Percentiles rank a stretch among this genome's conserved stretches.
These are phyloP conservation scores for Calyptomena viridis DNA, from an alignment of 2,113 vertebrate species.

Conservation along the genomic window DNA sequence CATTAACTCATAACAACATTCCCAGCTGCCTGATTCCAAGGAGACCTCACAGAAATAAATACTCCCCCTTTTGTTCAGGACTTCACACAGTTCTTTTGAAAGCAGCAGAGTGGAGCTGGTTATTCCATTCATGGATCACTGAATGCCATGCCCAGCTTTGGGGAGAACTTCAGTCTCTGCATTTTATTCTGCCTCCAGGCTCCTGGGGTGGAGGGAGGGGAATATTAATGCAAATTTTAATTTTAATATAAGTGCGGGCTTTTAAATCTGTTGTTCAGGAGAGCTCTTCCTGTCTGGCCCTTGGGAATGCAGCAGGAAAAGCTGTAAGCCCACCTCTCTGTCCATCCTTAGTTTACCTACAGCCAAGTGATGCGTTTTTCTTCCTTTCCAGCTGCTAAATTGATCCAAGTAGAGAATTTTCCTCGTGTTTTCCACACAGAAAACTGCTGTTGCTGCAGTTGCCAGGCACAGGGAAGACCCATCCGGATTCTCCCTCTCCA, in stretches of 20 bases:
- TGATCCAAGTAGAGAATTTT: neutral
- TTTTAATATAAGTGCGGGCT: neutral
- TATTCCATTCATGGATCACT: neutral
- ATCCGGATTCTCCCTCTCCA: neutral
- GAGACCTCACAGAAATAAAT: slow-evolving; percentile 55
- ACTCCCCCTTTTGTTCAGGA: slow-evolving; percentile 41
- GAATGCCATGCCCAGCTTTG: neutral
- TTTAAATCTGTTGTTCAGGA: neutral
- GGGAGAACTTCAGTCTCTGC: neutral
- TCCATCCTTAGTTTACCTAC: neutral
- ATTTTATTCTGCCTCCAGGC: neutral
- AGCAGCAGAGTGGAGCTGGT: slow-evolving; percentile 1
- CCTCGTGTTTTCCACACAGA: neutral
- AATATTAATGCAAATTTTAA: neutral
- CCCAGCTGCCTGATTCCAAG: slow-evolving; percentile 52
- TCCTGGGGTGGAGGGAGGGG: neutral
- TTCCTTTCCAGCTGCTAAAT: neutral
- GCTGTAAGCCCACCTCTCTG: neutral
- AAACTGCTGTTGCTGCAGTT: neutral
- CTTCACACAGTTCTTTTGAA: slow-evolving; percentile 32
- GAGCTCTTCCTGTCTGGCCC: neutral
- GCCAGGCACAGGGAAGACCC: neutral
- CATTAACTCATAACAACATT: slow-evolving; percentile 24
- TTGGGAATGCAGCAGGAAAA: neutral
- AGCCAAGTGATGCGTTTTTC: neutral